Evolutionary conservation across 2,797 vertebrate genomes (phyloP), one percentile per base, ranked within the genome.

Genomic region (Sebastes variabilis): DNA sequence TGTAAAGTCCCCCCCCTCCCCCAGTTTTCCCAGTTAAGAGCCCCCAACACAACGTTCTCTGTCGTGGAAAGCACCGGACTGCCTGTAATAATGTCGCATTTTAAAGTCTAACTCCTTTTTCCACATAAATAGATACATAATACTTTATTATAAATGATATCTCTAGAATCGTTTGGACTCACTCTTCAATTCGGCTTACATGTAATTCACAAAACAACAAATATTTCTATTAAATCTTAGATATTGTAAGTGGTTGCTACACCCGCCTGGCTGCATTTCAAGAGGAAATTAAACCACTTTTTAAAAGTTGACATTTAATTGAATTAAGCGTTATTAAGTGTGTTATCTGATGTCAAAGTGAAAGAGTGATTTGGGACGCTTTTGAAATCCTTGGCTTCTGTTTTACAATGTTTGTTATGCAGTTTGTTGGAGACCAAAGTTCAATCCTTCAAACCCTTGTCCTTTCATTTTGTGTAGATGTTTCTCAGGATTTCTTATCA

Each of bases 121-220:
- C 0, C 1, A 1, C 13, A 2, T 0, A 0, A 0, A 0, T 3
- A 2, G 0, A 8, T 14, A 11, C 0, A 5, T 2, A 1, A 0
- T 0, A 6, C 0, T 1, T 9, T 2, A 9, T 2, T 60, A 0
- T 1, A 20, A 42, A 20, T 1, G 0, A 2, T 46, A 0, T 13
- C 0, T 38, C 0, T 10, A 30, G 2, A 66, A 24, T 72, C 2
- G 12, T 4, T 1, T 3, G 1, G 1, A 5, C 1, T 0, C 2
- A 0, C 2, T 54, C 7, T 84, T 77, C 0, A 71, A 75, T 86
- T 84, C 88, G 86, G 81, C 77, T 1, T 2, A 22, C 0, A 5
- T 59, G 0, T 14, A 5, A 69, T 0, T 8, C 22, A 30, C 14
- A 25, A 24, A 16, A 1, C 6, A 7, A 4, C 3, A 3, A 4